Evolutionary conservation across 2,113 vertebrate genomes (phyloP), one percentile per base, ranked within the genome.

Genomic region (Sander lucioperca): DNA sequence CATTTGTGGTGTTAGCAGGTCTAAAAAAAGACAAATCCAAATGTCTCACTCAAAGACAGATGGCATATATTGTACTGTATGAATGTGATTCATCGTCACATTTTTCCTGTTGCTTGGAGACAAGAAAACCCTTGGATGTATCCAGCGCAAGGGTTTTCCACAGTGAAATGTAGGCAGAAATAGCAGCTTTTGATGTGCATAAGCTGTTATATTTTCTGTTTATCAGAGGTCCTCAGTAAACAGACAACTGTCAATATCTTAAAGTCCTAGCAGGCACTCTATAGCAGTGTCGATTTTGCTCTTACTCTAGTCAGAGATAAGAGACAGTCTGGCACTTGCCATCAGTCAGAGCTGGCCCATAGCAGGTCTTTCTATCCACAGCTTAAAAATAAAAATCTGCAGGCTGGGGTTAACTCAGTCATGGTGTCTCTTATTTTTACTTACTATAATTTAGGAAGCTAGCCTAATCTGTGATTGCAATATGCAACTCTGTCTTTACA

Each of bases 101-200:
- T 71, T 51, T 43, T 74, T 48, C 56, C 48, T n/a, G 76, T 84
- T 84, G 82, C 75, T 62, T 56, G 21, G 82, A 74, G 56, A 84
- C 48, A 1, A 63, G 27, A 43, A 64, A 54, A 14, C 21, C 25
- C 47, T 25, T 7, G 53, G 19, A 70, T 61, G 19, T 23, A 61
- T 66, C 13, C 39, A 51, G 19, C 45, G 30, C 5, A 30, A 23
- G 5, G 16, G 53, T 23, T 54, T 54, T 54, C 23, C 30, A 45
- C 33, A 25, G 54, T 54, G 61, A 45, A 45, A 65, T 43, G 47
- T 9, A 45, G 23, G 33, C 14, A 33, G 54, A 54, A 18, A 23
- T 18, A 18, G 51, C 51, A 53, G 74, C 6, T 23, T 53, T 68
- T n/a, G 39, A 30, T 53, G 59, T 30, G 18, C 9, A 3, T 12